Conservation (phyloP, 2,797 vertebrate species). For the Danionella dracula region DNA sequence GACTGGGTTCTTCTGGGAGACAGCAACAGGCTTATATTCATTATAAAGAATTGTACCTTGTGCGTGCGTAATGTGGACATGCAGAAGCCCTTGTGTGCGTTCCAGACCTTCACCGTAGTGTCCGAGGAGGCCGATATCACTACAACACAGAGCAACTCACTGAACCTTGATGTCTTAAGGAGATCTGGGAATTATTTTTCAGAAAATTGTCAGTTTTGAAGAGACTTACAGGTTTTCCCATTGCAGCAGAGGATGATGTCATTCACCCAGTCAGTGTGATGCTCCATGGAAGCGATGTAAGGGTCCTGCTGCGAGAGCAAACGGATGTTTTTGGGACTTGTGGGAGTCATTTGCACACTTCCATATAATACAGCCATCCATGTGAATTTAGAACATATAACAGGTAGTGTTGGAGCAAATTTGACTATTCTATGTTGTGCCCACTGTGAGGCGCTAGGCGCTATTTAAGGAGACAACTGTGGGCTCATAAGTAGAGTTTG, state of each 20-base stretch:
- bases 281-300: constrained; percentile 98
- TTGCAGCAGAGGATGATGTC: constrained; percentile 99
- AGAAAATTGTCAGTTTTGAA: not conserved
- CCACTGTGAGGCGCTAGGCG: no score
- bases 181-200: not conserved
- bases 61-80: constrained; percentile 99
- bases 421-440: no score
- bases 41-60: constrained; percentile 69
- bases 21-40: no score
- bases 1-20: no score
- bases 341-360: not conserved
- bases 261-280: constrained; percentile 98
- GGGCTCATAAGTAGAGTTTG: no score
- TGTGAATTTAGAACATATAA: no score
- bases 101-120: constrained; percentile 99
- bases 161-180: not conserved
- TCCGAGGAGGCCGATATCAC: constrained; percentile 98
- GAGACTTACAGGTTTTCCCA: constrained; percentile 89
- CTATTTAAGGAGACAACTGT: no score
- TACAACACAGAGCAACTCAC: constrained; percentile 57
- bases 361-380: no score
- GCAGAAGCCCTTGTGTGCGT: constrained; percentile 98
- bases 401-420: no score
- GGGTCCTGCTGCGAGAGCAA: constrained; percentile 85
- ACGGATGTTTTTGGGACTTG: constrained; percentile 1